A percentile compares a stretch with the other conserved stretches of the same genome.
These are phyloP conservation scores for Catocala nupta DNA, from an alignment of 2,888 invertebrate species.

Conservation along the genomic window DNA sequence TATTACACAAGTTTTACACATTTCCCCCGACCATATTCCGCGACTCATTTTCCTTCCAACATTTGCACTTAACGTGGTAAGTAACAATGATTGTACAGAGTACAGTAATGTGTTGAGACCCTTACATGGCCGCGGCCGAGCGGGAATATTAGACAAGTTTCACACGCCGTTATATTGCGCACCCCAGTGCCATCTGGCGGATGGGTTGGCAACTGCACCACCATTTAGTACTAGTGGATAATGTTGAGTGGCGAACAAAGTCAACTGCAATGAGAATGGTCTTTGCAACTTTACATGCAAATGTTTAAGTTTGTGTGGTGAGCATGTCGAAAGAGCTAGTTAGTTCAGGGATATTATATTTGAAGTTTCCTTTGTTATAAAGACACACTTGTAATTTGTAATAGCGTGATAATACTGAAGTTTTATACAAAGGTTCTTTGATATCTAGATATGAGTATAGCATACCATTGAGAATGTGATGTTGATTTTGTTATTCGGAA, in stretches of 20 bases:
- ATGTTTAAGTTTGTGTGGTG: too few relatives aligned
- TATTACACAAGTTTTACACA: neutral
- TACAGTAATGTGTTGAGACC: conserved; percentile 5
- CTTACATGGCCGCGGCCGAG: neutral
- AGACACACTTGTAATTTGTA: too few relatives aligned
- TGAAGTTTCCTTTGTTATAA: too few relatives aligned
- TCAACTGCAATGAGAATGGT: neutral
- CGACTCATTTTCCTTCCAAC: neutral
- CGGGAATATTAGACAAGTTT: conserved; percentile 19
- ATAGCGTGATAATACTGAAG: too few relatives aligned
- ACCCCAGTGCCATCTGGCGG: conserved; percentile 14
- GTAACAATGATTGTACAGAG: neutral
- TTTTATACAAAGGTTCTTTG: too few relatives aligned
- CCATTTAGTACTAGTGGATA: neutral
- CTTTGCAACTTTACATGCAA: neutral
- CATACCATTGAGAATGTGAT: too few relatives aligned
- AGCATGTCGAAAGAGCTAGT: neutral
- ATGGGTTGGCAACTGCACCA: conserved; percentile 5
- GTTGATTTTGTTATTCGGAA: too few relatives aligned
- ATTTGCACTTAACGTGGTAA: neutral
- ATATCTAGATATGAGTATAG: too few relatives aligned
- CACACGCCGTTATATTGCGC: conserved; percentile 14
- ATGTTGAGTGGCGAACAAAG: neutral
- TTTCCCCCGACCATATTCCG: neutral
- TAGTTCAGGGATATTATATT: too few relatives aligned